Conservation (phyloP, 2,888 invertebrate genomes). For the Odontocolon sp. region DNA sequence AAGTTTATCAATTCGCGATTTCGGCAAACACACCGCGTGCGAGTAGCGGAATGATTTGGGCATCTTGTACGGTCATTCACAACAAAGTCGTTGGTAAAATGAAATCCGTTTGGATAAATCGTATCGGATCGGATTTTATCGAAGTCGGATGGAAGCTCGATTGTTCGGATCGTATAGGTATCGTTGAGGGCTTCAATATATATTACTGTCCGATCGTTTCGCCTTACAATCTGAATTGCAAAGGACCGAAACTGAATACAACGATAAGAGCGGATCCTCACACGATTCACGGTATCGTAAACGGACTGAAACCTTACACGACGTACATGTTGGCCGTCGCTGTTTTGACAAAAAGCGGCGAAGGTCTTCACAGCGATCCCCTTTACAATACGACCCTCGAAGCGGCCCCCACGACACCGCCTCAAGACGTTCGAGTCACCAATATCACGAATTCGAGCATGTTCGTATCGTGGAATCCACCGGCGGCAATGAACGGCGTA, state of each 20-base stretch:
- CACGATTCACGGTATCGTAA: slow-evolving; percentile 83
- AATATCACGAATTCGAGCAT: slow-evolving; percentile 86
- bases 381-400: slow-evolving; percentile 87
- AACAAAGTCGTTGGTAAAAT: slow-evolving; percentile 83
- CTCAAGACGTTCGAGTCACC: slow-evolving; percentile 84
- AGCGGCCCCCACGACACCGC: slow-evolving; percentile 85
- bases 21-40: slow-evolving; percentile 87
- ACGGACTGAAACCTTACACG: slow-evolving; percentile 87
- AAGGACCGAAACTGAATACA: slow-evolving; percentile 80
- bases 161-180: slow-evolving; percentile 87
- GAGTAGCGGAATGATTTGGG: slow-evolving; percentile 94
- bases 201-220: slow-evolving; percentile 87
- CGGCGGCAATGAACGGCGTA: slow-evolving; percentile 87
- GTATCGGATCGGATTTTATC: slow-evolving; percentile 82
- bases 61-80: slow-evolving; percentile 86
- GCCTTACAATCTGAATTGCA: slow-evolving; percentile 83
- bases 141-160: slow-evolving; percentile 89
- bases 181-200: slow-evolving; percentile 88
- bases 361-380: slow-evolving; percentile 84
- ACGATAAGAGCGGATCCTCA: slow-evolving; percentile 82
- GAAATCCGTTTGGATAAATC: slow-evolving; percentile 83
- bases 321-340: slow-evolving; percentile 88
- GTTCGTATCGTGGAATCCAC: slow-evolving; percentile 86
- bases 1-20: slow-evolving; percentile 89
- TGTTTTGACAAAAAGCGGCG: slow-evolving; percentile 83